Evolutionary conservation across 1,140 invertebrate genomes (phyloP).

Genomic region (Ptiloglossa arizonensis): DNA sequence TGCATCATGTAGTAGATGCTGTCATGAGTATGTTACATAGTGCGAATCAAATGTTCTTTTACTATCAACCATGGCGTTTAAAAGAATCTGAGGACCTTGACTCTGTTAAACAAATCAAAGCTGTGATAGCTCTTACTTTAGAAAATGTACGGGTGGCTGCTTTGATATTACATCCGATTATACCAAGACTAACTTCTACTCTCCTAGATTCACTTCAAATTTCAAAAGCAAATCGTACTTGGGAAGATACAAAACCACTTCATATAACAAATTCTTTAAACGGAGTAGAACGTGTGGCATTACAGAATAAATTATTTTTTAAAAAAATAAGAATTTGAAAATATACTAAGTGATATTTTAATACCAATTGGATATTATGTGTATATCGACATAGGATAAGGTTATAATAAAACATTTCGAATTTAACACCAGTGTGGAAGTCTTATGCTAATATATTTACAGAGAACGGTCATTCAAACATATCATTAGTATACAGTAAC

Average conservation of each 20-base stretch:
- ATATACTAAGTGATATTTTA: conserved; percentile 28
- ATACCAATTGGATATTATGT: conserved; percentile 4
- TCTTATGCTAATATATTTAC: conserved; percentile 74
- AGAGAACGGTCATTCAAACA: conserved; percentile 71
- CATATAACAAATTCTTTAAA: conserved; percentile 47
- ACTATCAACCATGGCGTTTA: conserved; percentile 93
- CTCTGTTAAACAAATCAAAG: conserved; percentile 84
- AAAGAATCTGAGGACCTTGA: conserved; percentile 82
- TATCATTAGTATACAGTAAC: conserved; percentile 70
- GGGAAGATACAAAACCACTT: conserved; percentile 79
- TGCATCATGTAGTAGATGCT: conserved; percentile 92
- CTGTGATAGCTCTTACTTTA: conserved; percentile 90
- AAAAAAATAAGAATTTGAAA: conserved; percentile 56
- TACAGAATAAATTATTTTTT: conserved; percentile 63
- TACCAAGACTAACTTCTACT: conserved; percentile 86
- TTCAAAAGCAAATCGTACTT: conserved; percentile 82
- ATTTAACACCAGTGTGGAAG: conserved; percentile 61
- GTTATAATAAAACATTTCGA: conserved; percentile 33
- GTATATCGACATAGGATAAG: conserved; percentile 23
- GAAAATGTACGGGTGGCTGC: conserved; percentile 91
- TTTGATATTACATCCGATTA: conserved; percentile 91
- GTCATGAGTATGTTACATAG: conserved; percentile 88
- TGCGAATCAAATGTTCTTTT: conserved; percentile 93
- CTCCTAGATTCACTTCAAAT: conserved; percentile 87
- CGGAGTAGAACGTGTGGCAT: conserved; percentile 7